These are phyloP conservation scores for Simalia tracyae DNA, from an alignment of 2,797 vertebrate genomes.

Conservation along the genomic window DNA sequence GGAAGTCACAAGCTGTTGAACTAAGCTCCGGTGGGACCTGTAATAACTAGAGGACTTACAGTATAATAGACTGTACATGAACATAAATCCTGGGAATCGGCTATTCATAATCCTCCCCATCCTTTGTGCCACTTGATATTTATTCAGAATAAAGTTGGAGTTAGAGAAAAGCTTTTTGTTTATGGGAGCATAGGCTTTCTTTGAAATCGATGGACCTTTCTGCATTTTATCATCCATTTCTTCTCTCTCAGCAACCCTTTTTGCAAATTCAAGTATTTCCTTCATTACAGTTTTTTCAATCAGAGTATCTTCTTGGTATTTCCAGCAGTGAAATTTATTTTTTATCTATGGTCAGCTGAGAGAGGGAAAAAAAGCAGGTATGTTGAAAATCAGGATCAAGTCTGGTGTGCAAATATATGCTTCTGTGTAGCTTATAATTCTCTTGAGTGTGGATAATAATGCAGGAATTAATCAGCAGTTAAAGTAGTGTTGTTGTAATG, in stretches of 20 bases:
- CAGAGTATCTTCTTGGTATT: not conserved
- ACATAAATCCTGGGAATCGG: slow-evolving; percentile 21
- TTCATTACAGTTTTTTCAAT: not conserved
- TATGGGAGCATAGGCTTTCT: not conserved
- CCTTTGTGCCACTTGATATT: slow-evolving; percentile 48
- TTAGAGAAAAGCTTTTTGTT: slow-evolving; percentile 1
- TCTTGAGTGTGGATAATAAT: not conserved
- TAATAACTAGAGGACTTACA: slow-evolving; percentile 23
- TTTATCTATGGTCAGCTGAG: not conserved
- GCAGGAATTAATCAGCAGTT: not conserved
- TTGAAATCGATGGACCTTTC: not conserved
- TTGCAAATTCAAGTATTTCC: not conserved
- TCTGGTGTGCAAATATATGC: not conserved
- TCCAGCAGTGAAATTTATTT: not conserved
- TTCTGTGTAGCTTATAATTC: not conserved
- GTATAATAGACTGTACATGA: slow-evolving; percentile 55
- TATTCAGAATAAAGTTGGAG: slow-evolving; percentile 9
- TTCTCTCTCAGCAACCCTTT: not conserved
- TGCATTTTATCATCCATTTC: not conserved
- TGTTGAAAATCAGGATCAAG: not conserved
- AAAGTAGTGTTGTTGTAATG: not conserved
- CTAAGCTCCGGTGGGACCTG: slow-evolving; percentile 42
- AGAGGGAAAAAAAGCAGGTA: not conserved
- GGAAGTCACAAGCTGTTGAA: slow-evolving; percentile 48
- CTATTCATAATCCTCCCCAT: slow-evolving; percentile 45